Percentiles rank a stretch among this genome's conserved stretches.
Evolutionary conservation across 2,888 invertebrate genomes (phyloP).

Genomic region (Phragmatobia fuliginosa): DNA sequence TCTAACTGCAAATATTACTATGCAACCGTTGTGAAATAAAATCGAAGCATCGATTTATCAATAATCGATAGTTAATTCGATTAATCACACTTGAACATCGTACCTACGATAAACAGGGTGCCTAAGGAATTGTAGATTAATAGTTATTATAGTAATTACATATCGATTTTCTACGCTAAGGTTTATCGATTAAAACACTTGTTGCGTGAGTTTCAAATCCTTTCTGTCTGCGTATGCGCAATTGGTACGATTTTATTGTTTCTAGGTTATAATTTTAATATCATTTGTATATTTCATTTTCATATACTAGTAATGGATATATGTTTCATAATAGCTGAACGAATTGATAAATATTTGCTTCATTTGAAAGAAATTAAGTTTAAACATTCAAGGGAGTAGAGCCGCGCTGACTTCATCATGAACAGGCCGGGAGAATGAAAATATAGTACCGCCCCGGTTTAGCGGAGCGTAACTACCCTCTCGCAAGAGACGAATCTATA

Average conservation of each 20-base stretch:
- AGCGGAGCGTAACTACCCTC: no score
- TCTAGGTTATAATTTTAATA: conserved; percentile 40
- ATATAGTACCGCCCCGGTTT: no score
- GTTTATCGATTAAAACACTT: conserved; percentile 15
- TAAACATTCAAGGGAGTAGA: no score
- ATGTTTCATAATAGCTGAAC: conserved; percentile 34
- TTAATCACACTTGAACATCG: conserved; percentile 41
- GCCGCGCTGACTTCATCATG: no score
- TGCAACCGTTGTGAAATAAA: conserved; percentile 57
- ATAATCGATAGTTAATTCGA: conserved; percentile 46
- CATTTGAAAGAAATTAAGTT: neutral
- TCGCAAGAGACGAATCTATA: no score
- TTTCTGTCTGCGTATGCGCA: conserved; percentile 15
- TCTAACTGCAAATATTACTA: conserved; percentile 33
- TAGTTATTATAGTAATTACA: conserved; percentile 46
- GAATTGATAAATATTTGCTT: neutral
- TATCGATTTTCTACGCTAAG: conserved; percentile 38
- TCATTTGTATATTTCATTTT: conserved; percentile 49
- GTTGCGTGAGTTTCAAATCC: conserved; percentile 25
- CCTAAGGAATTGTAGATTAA: conserved; percentile 45
- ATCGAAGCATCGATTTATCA: conserved; percentile 65
- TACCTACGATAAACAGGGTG: conserved; percentile 49
- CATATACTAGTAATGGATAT: conserved; percentile 28
- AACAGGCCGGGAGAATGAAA: no score
- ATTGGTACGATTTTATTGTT: conserved; percentile 31